Conservation (phyloP, 2,113 vertebrate genomes). For the Phaethornis superciliosus region DNA sequence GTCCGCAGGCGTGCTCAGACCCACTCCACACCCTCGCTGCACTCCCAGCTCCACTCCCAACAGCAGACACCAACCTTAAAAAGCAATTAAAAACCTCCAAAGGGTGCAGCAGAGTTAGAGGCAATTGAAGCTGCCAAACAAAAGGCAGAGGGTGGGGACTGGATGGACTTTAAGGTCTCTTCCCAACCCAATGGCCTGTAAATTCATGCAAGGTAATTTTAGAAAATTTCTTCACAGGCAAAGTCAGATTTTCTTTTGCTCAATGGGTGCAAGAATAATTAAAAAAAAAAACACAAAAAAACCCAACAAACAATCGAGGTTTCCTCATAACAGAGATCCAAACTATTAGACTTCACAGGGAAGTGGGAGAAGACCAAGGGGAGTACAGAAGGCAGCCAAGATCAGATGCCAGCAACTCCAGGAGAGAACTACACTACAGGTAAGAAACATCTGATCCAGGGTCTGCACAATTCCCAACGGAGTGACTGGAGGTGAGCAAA, state of each 20-base stretch:
- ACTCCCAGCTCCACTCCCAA: neutral
- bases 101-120: neutral
- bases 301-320: neutral
- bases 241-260: neutral
- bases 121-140: neutral
- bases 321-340: neutral
- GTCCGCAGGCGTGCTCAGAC: neutral
- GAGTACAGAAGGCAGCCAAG: neutral
- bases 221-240: neutral
- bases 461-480: neutral
- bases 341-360: neutral
- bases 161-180: neutral
- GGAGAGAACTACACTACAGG: neutral
- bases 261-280: neutral
- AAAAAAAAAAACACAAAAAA: neutral
- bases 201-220: neutral
- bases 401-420: neutral
- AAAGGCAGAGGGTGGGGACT: too few relatives aligned
- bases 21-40: neutral
- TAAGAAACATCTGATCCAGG: neutral
- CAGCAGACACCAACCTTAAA: neutral
- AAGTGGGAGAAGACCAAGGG: neutral
- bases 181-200: neutral
- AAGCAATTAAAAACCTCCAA: neutral
- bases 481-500: neutral